These are phyloP conservation scores for Hylaeus volcanicus DNA, from an alignment of 1,140 invertebrate species.

Conservation along the genomic window DNA sequence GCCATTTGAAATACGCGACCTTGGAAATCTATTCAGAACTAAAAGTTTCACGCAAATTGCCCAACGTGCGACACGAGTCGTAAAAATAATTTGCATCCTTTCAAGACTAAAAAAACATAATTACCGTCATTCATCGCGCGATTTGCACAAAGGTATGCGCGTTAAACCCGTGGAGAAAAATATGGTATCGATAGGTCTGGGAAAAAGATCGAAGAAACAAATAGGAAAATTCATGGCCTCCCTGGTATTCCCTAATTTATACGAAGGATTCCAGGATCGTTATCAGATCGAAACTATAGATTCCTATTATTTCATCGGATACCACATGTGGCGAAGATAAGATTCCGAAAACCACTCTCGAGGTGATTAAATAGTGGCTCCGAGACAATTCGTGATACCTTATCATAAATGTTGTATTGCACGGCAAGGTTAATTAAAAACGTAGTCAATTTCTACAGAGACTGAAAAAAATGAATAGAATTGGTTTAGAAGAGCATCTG, in stretches of 20 bases:
- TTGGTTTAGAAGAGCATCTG: too few species aligned
- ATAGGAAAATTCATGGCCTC: not conserved
- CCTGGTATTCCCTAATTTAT: not conserved
- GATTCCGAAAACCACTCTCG: not conserved
- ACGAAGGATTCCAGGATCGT: not conserved
- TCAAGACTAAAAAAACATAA: conserved; percentile 12
- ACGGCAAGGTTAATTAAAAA: not conserved
- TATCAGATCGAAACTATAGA: not conserved
- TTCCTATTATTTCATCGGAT: conserved; percentile 1
- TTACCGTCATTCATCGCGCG: conserved; percentile 18
- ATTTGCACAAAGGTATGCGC: not conserved
- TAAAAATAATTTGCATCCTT: conserved; percentile 16
- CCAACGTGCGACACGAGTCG: not conserved
- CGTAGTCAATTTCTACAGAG: not conserved
- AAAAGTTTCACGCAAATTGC: conserved; percentile 16
- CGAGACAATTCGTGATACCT: conserved; percentile 9
- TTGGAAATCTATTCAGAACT: conserved; percentile 3
- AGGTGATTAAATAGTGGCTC: conserved; percentile 2
- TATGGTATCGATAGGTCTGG: not conserved
- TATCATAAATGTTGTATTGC: conserved; percentile 6
- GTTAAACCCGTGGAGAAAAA: not conserved
- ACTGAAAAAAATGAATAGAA: not conserved
- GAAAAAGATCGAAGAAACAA: not conserved
- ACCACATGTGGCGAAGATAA: conserved; percentile 4
- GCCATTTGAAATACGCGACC: not conserved